Base-by-base conservation (phyloP, 2,888 invertebrate genomes). In the Branchipolynoe longqiensis region DNA sequence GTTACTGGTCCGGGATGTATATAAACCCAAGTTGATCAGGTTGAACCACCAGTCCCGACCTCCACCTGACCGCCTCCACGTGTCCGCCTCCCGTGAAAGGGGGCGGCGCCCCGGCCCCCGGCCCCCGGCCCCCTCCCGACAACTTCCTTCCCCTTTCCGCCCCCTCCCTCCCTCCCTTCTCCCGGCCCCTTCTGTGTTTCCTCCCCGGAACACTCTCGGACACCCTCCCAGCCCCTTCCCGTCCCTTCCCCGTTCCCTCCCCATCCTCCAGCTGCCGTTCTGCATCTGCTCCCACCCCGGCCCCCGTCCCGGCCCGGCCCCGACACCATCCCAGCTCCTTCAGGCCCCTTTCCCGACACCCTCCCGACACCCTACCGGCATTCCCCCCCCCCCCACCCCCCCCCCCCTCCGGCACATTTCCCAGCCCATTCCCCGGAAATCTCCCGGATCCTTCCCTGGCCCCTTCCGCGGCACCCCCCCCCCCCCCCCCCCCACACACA, bases 21-120 rank as follows among this genome's bases (percentile, higher is more conserved):
- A 69, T 69, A 69, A 69, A 69, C 36, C 38, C 33, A 38, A 69
- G 25, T 38, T 38, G 69, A 69, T 69, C 69, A 69, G 69, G 14
- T 33, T n/a, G 69, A 69, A 36, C 3, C 69, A 69, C 18, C 69
- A 69, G 69, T 69, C 18, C 18, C 14, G n/a, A n/a, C 18, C n/a
- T 18, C 31, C 18, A 3, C 33, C 64, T 64, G 22, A 25, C 64
- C 64, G 1, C 25, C 31, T 28, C 64, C 3, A 4, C 64, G 1
- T 6, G 18, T 28, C 36, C n/a, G 28, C 64, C 64, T 3, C 2
- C 2, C 2, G n/a, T 64, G 1, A 25, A 25, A 6, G 1, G n/a
- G 28, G 22, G 28, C 64, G 18, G 28, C 18, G 31, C 28, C 64
- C 14, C 64, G 18, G 18, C 64, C 18, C 28, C 25, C 64, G 18